Evolutionary conservation across 2,888 invertebrate genomes (phyloP), one percentile per base, ranked within the genome.

Genomic region (Bellardia pandia): DNA sequence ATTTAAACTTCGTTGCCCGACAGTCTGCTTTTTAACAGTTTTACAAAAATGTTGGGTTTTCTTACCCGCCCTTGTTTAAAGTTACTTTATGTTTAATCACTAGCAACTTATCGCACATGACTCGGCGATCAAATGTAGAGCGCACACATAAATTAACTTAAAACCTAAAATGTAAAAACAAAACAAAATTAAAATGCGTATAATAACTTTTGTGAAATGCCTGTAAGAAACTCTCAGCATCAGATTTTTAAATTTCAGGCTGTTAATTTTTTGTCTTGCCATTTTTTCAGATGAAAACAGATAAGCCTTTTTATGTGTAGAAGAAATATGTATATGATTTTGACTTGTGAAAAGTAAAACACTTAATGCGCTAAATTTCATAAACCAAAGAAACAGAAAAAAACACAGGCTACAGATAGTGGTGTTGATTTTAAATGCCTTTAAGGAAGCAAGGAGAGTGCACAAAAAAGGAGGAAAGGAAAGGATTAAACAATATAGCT

Each of bases 341-440:
- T 84, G 77, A 68, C 72, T 84, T 72, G 77, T 77, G 62, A 48
- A 74, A 77, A 79, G 40, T 30, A 78, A 86, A 84, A 80, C 85
- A 85, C 77, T 87, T 85, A 64, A 84, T 72, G 58, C 74, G 78
- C 81, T 75, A 75, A 85, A 80, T 82, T 75, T 75, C 45, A 75
- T 33, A 53, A 72, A 71, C 60, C 11, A 53, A 40, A 69, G 72
- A 62, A 58, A 48, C 51, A 64, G 40, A 79, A 45, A 56, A 42
- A 51, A 42, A 53, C 56, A 48, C 42, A 53, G 64, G 60, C 64
- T 48, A 48, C 23, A 42, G 66, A 78, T 62, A 71, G 64, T 80
- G 76, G 84, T 82, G 78, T 75, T 87, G 81, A 82, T 81, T 87
- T 85, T 30, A 87, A 85, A 87, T 87, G 85, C 85, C 87, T 79